Percentiles rank a stretch among this genome's conserved stretches.
Conservation (phyloP, 2,888 invertebrate genomes). For the Sesia bembeciformis region DNA sequence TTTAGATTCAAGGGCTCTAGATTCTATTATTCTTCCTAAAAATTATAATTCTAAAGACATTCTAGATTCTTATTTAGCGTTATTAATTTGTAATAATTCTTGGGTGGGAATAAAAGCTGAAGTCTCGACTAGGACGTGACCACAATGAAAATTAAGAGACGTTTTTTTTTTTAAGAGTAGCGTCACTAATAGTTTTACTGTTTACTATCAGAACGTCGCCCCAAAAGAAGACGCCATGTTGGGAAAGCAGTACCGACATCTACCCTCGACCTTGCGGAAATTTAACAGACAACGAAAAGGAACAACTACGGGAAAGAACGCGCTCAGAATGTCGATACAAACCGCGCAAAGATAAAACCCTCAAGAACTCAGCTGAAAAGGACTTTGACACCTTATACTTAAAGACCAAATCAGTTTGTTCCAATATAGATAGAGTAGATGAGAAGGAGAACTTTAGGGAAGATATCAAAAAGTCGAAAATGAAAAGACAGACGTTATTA, state of each 20-base stretch:
- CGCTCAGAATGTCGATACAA: slow-evolving; percentile 80
- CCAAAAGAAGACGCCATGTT: slow-evolving; percentile 80
- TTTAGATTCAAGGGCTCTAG: too few species aligned
- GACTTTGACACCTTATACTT: slow-evolving; percentile 83
- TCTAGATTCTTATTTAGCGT: too few species aligned
- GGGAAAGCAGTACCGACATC: slow-evolving; percentile 87
- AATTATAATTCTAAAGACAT: too few species aligned
- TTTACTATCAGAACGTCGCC: slow-evolving; percentile 48
- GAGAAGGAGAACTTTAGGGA: slow-evolving; percentile 27
- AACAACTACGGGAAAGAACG: slow-evolving; percentile 75
- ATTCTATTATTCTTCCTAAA: too few species aligned
- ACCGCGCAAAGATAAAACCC: slow-evolving; percentile 26
- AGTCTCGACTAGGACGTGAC: too few species aligned
- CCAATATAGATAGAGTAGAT: slow-evolving; percentile 36
- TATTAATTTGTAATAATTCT: too few species aligned
- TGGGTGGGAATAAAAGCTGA: too few species aligned
- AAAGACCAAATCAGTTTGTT: slow-evolving; percentile 59
- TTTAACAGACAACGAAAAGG: slow-evolving; percentile 86
- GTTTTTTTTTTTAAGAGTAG: not conserved
- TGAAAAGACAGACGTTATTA: slow-evolving; percentile 79
- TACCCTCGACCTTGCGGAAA: slow-evolving; percentile 88
- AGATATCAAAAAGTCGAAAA: slow-evolving; percentile 17
- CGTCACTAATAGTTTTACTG: not conserved
- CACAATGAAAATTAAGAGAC: too few species aligned
- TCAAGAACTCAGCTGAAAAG: slow-evolving; percentile 75